phyloP scores from a whole-genome alignment of 2,797 vertebrate genomes.

The Lepilemur septentrionalis region DNA sequence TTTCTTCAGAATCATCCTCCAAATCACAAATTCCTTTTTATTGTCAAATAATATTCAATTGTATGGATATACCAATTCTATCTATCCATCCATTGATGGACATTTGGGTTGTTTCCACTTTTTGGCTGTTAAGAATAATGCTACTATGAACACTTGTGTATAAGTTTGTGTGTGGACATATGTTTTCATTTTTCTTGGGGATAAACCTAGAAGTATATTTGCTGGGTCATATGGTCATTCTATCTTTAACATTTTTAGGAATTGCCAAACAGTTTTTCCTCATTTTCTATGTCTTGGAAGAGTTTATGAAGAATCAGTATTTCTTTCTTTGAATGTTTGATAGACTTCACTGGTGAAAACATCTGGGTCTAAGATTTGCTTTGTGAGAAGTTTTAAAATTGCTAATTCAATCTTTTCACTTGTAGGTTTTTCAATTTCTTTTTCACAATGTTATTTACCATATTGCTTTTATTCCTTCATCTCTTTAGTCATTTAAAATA shows the following conservation, averaged over 20 bases:
- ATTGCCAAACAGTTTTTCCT: not conserved
- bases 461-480: not conserved
- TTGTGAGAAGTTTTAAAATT: not conserved
- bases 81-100: not conserved
- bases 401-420: not conserved
- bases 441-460: not conserved
- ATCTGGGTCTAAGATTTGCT: not conserved
- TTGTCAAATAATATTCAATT: not conserved
- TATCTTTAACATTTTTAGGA: not conserved
- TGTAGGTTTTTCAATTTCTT: not conserved
- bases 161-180: not conserved
- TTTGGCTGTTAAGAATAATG: not conserved
- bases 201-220: not conserved
- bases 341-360: not conserved
- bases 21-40: not conserved
- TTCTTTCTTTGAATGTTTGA: not conserved
- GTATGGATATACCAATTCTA: not conserved
- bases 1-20: not conserved
- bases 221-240: not conserved
- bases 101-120: not conserved
- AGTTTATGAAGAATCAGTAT: not conserved
- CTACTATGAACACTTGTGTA: not conserved
- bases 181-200: not conserved
- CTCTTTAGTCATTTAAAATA: not conserved
- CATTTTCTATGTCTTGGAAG: not conserved